phyloP scores from a whole-genome alignment of 2,113 vertebrate genomes.

The Trogon surrucura region DNA sequence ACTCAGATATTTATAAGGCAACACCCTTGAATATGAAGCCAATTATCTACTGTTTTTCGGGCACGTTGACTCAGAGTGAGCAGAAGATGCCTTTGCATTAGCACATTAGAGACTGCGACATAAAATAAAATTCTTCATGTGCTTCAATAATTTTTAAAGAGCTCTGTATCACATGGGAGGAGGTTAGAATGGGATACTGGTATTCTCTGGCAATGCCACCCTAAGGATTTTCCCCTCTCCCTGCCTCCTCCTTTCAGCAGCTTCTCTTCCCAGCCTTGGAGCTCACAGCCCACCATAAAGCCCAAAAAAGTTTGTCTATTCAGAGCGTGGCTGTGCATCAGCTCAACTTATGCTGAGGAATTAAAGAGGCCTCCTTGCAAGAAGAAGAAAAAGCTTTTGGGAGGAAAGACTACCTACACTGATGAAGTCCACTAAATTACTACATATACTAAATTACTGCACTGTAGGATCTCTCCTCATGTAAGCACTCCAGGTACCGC shows the following conservation, averaged over 20 bases:
- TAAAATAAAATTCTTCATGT: background rate
- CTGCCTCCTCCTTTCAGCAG: background rate
- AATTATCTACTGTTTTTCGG: background rate
- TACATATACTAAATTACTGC: background rate
- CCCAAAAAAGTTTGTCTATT: background rate
- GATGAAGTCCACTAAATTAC: background rate
- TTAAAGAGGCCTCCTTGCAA: background rate
- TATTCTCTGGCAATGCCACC: background rate
- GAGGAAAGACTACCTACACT: background rate
- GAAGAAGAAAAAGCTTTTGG: background rate
- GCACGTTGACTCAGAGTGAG: background rate
- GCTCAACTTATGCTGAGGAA: background rate
- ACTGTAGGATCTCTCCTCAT: background rate
- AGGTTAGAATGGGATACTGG: background rate
- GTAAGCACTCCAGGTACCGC: rapidly evolving
- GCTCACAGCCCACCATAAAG: background rate
- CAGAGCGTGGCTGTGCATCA: background rate
- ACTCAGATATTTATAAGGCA: background rate
- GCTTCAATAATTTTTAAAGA: background rate
- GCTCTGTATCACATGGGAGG: background rate
- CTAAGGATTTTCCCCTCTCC: background rate
- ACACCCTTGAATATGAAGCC: background rate
- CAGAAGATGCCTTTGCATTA: background rate
- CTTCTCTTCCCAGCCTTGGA: background rate
- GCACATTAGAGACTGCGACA: background rate